Evolutionary conservation across 2,888 invertebrate species (phyloP).

Genomic region (Ceriagrion tenellum): DNA sequence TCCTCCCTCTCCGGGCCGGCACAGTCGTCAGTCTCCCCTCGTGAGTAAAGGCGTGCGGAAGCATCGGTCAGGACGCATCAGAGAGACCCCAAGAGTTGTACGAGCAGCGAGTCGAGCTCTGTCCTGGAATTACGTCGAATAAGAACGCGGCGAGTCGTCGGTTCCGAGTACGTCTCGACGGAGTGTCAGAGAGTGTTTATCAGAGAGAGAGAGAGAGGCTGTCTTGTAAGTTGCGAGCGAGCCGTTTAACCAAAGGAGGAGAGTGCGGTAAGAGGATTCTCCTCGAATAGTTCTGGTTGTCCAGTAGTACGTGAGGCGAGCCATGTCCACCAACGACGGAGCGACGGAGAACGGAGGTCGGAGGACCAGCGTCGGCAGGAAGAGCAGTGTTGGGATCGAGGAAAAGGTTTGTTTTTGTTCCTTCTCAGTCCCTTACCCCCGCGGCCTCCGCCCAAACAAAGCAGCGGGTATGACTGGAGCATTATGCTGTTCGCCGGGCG

Average conservation of each 20-base stretch:
- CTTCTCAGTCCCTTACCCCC: background rate
- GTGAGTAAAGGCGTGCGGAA: slow-evolving; percentile 29
- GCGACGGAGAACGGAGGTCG: slow-evolving; percentile 43
- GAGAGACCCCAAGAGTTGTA: background rate
- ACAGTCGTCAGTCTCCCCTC: slow-evolving; percentile 46
- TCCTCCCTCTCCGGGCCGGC: background rate
- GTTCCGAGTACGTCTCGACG: background rate
- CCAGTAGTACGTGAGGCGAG: slow-evolving; percentile 23
- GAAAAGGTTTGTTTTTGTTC: slow-evolving; percentile 55
- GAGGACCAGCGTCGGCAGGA: slow-evolving; percentile 33
- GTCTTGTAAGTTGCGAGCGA: background rate
- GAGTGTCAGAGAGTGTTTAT: background rate
- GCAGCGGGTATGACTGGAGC: too few species aligned
- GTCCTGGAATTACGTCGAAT: background rate
- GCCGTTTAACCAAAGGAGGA: background rate
- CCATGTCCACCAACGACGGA: slow-evolving; percentile 49
- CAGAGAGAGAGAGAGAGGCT: background rate
- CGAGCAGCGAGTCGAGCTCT: background rate
- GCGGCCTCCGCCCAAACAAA: background rate
- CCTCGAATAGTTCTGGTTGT: background rate
- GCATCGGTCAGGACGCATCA: background rate
- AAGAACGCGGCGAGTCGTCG: background rate
- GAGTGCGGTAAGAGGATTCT: background rate
- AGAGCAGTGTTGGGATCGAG: slow-evolving; percentile 41
- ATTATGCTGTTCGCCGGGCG: background rate